These are phyloP conservation scores for Brienomyrus brachyistius DNA, from an alignment of 2,113 vertebrate genomes.

Conservation along the genomic window DNA sequence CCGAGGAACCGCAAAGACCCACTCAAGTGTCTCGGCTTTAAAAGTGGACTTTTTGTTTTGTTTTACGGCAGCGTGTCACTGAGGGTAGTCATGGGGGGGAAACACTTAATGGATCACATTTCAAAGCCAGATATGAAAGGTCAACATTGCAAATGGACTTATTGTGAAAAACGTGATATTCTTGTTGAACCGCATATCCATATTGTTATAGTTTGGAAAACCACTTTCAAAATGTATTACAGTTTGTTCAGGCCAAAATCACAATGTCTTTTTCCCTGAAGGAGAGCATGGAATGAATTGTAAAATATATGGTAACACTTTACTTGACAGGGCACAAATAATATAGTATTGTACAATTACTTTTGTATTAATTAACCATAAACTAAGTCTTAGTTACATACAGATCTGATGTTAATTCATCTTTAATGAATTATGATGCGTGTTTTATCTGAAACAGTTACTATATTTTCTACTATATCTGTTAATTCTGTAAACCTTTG, in stretches of 20 bases:
- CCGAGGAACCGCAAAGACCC: background rate
- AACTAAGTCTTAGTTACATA: background rate
- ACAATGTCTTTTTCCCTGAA: background rate
- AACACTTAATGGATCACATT: slow-evolving; percentile 40
- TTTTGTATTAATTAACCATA: background rate
- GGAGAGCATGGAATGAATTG: background rate
- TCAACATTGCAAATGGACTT: slow-evolving; percentile 15
- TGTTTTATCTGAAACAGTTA: background rate
- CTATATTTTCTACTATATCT: background rate
- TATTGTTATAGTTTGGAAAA: slow-evolving; percentile 5
- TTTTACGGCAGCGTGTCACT: slow-evolving; percentile 25
- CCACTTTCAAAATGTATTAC: background rate
- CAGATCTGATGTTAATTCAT: background rate
- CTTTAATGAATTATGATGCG: background rate
- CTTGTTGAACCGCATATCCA: slow-evolving; percentile 18
- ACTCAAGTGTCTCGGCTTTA: background rate
- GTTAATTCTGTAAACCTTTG: too few relatives aligned
- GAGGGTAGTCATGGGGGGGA: background rate
- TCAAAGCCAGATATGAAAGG: slow-evolving; percentile 46
- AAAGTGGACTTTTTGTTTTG: slow-evolving; percentile 23
- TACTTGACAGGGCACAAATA: background rate
- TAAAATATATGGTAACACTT: background rate
- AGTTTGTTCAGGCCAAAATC: background rate
- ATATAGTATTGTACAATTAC: background rate
- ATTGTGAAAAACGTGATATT: slow-evolving; percentile 13